Conservation (phyloP, 2,797 vertebrate genomes). For the Tapera naevia region DNA sequence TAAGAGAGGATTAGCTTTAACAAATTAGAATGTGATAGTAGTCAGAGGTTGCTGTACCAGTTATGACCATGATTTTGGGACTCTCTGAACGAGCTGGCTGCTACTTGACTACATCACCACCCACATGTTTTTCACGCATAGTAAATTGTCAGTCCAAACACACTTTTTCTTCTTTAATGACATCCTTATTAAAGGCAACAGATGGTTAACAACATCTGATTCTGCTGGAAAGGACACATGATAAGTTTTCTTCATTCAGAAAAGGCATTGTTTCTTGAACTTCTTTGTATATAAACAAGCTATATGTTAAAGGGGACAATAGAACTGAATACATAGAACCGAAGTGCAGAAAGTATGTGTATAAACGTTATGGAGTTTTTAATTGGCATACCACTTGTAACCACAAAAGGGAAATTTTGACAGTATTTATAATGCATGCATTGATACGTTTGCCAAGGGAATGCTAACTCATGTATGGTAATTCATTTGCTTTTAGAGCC, state of each 20-base stretch:
- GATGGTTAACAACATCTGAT: not conserved
- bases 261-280: not conserved
- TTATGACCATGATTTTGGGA: not conserved
- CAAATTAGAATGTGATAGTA: not conserved
- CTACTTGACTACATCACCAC: not conserved
- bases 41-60: not conserved
- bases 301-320: not conserved
- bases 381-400: not conserved
- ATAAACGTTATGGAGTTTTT: not conserved
- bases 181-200: not conserved
- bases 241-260: not conserved
- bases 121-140: not conserved
- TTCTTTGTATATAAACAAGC: not conserved
- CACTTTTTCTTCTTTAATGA: not conserved
- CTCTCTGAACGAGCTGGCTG: not conserved
- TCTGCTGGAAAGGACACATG: not conserved
- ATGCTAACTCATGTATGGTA: not conserved
- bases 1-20: not conserved
- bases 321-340: not conserved
- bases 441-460: not conserved
- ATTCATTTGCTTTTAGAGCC: not conserved
- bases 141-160: not conserved
- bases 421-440: not conserved
- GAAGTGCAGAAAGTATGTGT: not conserved
- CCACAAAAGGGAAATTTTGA: constrained; percentile 7